These are phyloP conservation scores for Brenthis daphne DNA, from an alignment of 2,888 invertebrate genomes.

Conservation along the genomic window DNA sequence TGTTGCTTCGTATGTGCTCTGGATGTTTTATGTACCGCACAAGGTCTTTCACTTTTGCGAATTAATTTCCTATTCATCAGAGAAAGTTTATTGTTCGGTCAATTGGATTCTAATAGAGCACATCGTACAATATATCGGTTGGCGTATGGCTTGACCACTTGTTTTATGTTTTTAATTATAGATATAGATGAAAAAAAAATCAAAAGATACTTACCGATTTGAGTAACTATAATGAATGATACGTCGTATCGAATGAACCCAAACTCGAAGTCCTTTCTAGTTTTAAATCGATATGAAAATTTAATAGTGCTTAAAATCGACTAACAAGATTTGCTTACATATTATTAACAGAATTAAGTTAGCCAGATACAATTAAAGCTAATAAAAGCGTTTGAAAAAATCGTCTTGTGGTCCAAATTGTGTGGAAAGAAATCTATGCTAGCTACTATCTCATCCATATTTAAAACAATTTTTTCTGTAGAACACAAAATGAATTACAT, in stretches of 20 bases:
- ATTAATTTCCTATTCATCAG: slow-evolving; percentile 46
- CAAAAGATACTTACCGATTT: no score
- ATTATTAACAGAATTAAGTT: no score
- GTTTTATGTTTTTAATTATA: not conserved
- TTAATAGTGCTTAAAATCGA: not conserved
- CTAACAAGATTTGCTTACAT: not conserved
- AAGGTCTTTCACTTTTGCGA: slow-evolving; percentile 54
- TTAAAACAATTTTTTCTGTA: no score
- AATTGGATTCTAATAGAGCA: slow-evolving; percentile 20
- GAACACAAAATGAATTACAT: no score
- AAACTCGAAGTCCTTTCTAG: not conserved
- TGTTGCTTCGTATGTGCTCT: slow-evolving; percentile 41
- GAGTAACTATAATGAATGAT: no score
- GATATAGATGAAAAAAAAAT: no score
- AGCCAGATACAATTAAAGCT: no score
- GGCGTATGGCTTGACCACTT: not conserved
- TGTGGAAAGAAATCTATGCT: no score
- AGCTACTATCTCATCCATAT: no score
- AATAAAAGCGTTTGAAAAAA: no score
- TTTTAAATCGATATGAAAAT: not conserved
- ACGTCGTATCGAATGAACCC: not conserved
- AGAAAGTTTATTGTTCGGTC: slow-evolving; percentile 42
- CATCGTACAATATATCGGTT: slow-evolving; percentile 14
- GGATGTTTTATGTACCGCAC: slow-evolving; percentile 41
- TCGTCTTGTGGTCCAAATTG: no score